These are phyloP conservation scores for Chaetodon auriga DNA, from an alignment of 2,113 vertebrate genomes.

Conservation along the genomic window DNA sequence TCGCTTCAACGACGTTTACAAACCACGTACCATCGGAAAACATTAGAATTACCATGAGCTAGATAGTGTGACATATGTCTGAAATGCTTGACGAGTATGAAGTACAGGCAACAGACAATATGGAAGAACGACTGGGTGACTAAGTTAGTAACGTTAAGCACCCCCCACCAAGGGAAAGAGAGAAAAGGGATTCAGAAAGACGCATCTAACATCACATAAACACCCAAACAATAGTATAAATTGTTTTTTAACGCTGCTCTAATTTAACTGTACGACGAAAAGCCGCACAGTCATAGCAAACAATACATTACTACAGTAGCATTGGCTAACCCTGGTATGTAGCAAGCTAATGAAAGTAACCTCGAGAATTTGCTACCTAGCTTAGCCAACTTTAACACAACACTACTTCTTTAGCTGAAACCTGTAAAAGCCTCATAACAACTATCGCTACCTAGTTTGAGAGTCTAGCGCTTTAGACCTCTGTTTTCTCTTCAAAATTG, in stretches of 20 bases:
- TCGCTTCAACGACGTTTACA: not conserved
- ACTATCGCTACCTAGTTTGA: not conserved
- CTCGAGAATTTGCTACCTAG: conserved; percentile 62
- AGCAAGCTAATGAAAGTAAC: conserved; percentile 32
- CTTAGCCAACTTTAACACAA: conserved; percentile 41
- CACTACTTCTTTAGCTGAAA: conserved; percentile 25
- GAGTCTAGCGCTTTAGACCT: accelerated
- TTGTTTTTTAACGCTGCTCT: not conserved
- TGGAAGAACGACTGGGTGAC: conserved; percentile 44
- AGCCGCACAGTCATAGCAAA: not conserved
- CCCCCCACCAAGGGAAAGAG: conserved; percentile 48
- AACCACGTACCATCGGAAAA: not conserved
- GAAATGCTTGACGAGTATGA: conserved; percentile 11
- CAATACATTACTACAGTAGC: not conserved
- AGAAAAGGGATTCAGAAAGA: conserved; percentile 28
- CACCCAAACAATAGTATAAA: conserved; percentile 6
- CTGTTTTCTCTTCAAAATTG: not conserved
- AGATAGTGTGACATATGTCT: not conserved
- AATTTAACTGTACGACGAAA: not conserved
- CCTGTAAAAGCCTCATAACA: not conserved
- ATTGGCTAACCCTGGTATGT: not conserved
- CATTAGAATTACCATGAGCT: not conserved
- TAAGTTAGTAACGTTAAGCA: not conserved
- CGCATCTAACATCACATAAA: conserved; percentile 29
- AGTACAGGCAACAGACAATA: conserved; percentile 44